Base-by-base conservation (phyloP, 2,888 invertebrate species). In the Amphipoea lucens region DNA sequence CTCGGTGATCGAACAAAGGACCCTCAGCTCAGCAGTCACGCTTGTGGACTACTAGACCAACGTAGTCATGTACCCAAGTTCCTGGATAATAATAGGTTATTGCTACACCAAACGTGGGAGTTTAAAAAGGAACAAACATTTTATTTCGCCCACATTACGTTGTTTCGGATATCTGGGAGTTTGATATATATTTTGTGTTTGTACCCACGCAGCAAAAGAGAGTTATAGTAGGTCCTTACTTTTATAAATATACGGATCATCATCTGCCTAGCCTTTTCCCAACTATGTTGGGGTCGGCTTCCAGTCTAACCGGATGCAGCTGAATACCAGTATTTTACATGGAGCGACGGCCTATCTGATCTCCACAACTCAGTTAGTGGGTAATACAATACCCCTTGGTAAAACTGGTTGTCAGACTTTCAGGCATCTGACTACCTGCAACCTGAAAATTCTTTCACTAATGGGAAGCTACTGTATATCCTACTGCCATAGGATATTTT, bases 81-180 rank as follows among this genome's bases (percentile, higher is more conserved):
- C 29, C 72, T n/a, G 5, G 9, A 29, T 29, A 51, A 78, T 29
- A 54, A 78, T 29, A 54, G 42, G 11, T 66, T 14, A 45, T 36
- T 14, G 60, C 48, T 51, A 62, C 17, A 79, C 1, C 29, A 36
- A 36, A 12, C 20, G 29, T 62, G 36, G 73, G 81, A 42, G 29
- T 51, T 17, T 17, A 14, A 40, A 40, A 72, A 62, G 72, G 73
- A 78, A 78, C 40, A 60, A 62, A 40, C 29, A 36, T 78, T 51
- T 54, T 72, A 73, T 63, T n/a, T 74, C 74, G 42, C 62, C 36
- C 40, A 62, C 51, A 42, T 81, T 4, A 9, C 54, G 51, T 80
- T 36, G n/a, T 36, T 60, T 60, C 1, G 4, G 23, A 51, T 48
- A 69, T 7, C 29, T 62, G 23, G 14, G 17, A 17, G 45, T 14